phyloP scores from a whole-genome alignment of 2,888 invertebrate species.

The Empis livida region DNA sequence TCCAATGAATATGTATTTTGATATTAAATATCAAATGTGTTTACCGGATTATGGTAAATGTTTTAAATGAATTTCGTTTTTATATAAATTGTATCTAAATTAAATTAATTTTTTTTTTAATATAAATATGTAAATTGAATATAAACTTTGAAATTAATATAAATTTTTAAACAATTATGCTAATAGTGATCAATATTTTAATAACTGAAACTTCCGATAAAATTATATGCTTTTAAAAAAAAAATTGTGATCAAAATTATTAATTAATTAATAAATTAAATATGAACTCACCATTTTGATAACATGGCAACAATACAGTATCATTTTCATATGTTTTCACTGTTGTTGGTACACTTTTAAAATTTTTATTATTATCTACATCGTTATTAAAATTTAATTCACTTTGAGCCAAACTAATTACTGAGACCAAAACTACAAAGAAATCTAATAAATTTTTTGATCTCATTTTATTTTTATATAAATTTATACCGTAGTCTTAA shows the following conservation, averaged over 20 bases:
- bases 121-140: too few species aligned
- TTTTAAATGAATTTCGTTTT: not conserved
- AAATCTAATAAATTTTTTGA: not conserved
- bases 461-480: not conserved
- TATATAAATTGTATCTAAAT: not conserved
- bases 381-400: slow-evolving; percentile 23
- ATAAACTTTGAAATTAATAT: too few species aligned
- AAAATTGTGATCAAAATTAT: too few species aligned
- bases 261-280: too few species aligned
- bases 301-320: slow-evolving; percentile 65
- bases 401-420: not conserved
- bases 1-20: not conserved
- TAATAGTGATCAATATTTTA: too few species aligned
- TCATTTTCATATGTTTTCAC: slow-evolving; percentile 66
- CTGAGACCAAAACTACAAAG: not conserved
- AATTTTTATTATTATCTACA: slow-evolving; percentile 35
- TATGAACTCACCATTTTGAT: slow-evolving; percentile 50
- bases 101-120: not conserved
- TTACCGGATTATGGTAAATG: not conserved
- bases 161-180: too few species aligned
- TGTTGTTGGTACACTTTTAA: slow-evolving; percentile 58
- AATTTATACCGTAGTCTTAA: not conserved
- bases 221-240: too few species aligned
- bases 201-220: too few species aligned
- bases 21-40: not conserved